These are phyloP conservation scores for Gerris buenoi DNA, from an alignment of 1,140 invertebrate genomes.

Conservation along the genomic window DNA sequence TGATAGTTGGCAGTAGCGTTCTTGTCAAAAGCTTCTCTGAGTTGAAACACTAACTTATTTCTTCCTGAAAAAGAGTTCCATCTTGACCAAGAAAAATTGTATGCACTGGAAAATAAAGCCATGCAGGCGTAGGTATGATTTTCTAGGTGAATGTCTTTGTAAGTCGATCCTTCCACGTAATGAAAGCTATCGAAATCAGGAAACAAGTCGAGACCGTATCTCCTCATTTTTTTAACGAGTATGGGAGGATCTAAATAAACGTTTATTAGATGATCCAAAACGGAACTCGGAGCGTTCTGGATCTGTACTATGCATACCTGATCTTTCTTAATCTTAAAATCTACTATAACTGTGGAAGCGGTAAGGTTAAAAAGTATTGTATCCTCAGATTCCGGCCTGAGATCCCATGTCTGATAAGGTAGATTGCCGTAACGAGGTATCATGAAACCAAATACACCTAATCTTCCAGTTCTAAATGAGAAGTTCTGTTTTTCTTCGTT, in stretches of 20 bases:
- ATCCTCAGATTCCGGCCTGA: slow-evolving; percentile 46
- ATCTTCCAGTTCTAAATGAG: slow-evolving; percentile 6
- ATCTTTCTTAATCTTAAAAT: slow-evolving; percentile 38
- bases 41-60: slow-evolving; percentile 52
- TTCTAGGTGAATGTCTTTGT: slow-evolving; percentile 60
- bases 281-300: slow-evolving; percentile 38
- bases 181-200: slow-evolving; percentile 68
- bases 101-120: slow-evolving; percentile 53
- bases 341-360: slow-evolving; percentile 48
- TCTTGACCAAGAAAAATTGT: slow-evolving; percentile 75
- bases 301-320: slow-evolving; percentile 38
- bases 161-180: slow-evolving; percentile 57
- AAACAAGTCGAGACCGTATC: slow-evolving; percentile 75
- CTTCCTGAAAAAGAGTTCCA: slow-evolving; percentile 58
- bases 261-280: slow-evolving; percentile 37
- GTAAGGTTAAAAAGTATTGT: slow-evolving; percentile 44
- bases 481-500: slow-evolving; percentile 57
- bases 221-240: slow-evolving; percentile 45
- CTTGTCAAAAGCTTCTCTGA: slow-evolving; percentile 47
- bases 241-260: slow-evolving; percentile 35
- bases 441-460: slow-evolving; percentile 46
- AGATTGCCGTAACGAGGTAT: slow-evolving; percentile 56
- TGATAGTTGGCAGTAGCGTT: slow-evolving; percentile 34
- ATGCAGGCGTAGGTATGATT: slow-evolving; percentile 69
- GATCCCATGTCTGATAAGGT: slow-evolving; percentile 71